Conservation (phyloP, 2,113 vertebrate genomes). For the Leucoraja erinaceus region DNA sequence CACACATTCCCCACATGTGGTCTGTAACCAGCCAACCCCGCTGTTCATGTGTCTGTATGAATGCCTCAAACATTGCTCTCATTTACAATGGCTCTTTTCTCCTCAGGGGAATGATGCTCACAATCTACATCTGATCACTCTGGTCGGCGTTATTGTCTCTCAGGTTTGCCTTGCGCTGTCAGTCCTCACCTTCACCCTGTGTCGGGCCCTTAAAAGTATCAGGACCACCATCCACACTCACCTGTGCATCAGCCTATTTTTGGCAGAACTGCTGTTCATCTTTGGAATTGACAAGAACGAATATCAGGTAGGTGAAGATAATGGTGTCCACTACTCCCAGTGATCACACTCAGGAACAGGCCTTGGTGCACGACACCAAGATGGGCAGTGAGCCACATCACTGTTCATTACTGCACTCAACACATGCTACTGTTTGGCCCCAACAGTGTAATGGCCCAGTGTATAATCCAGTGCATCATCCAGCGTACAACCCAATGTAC, state of each 20-base stretch:
- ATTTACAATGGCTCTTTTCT: not conserved
- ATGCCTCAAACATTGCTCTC: too few species aligned
- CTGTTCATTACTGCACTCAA: not conserved
- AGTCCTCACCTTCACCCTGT: conserved; percentile 52
- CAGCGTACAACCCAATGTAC: too few species aligned
- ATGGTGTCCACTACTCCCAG: too few species aligned
- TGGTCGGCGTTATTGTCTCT: conserved; percentile 44
- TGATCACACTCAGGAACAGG: not conserved
- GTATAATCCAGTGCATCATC: too few species aligned
- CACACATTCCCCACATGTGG: too few species aligned
- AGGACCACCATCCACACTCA: conserved; percentile 52
- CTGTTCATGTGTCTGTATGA: not conserved
- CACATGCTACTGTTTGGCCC: not conserved
- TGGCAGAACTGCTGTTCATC: conserved; percentile 52
- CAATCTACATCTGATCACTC: conserved; percentile 42
- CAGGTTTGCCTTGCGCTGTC: conserved; percentile 49
- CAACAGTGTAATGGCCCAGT: too few species aligned
- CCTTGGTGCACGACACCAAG: not conserved
- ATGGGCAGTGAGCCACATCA: too few species aligned
- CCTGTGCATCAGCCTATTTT: conserved; percentile 53
- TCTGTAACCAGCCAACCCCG: too few species aligned
- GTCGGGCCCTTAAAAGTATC: conserved; percentile 44
- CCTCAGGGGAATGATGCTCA: conserved; percentile 40
- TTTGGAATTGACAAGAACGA: conserved; percentile 39
- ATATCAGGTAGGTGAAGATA: conserved; percentile 44